A percentile compares a stretch with the other conserved stretches of the same genome.
phyloP scores from a whole-genome alignment of 2,888 invertebrate species.

The Hydroisotoma schaefferi region DNA sequence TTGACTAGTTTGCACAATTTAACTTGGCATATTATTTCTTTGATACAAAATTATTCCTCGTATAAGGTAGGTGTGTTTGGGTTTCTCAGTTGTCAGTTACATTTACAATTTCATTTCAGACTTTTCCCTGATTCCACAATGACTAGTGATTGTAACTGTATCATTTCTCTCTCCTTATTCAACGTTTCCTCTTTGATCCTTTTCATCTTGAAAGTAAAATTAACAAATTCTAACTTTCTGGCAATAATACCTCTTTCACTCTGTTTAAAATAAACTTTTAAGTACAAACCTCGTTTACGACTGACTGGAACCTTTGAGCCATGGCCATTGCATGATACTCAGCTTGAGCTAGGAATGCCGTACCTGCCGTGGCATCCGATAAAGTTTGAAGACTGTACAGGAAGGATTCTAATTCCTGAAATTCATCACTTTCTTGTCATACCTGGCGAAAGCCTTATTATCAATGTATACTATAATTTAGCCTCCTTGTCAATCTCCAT shows the following conservation, averaged over 20 bases:
- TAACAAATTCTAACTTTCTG: background rate
- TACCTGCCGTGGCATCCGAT: conserved; percentile 35
- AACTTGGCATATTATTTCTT: no score
- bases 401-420: conserved; percentile 41
- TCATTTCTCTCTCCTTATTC: conserved; percentile 37
- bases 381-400: conserved; percentile 33
- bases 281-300: conserved; percentile 21
- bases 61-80: no score
- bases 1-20: no score
- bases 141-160: conserved; percentile 41
- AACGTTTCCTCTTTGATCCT: conserved; percentile 29
- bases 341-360: conserved; percentile 39
- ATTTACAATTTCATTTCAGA: conserved; percentile 32
- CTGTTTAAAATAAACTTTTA: no score
- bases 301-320: conserved; percentile 37
- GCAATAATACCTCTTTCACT: no score
- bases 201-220: conserved; percentile 24
- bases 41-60: no score
- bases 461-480: background rate
- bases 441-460: background rate
- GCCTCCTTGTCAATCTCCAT: background rate
- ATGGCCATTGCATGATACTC: conserved; percentile 41
- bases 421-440: background rate
- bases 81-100: no score
- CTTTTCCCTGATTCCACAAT: conserved; percentile 45